phyloP scores from a whole-genome alignment of 2,797 vertebrate species.

The Acanthopagrus latus region DNA sequence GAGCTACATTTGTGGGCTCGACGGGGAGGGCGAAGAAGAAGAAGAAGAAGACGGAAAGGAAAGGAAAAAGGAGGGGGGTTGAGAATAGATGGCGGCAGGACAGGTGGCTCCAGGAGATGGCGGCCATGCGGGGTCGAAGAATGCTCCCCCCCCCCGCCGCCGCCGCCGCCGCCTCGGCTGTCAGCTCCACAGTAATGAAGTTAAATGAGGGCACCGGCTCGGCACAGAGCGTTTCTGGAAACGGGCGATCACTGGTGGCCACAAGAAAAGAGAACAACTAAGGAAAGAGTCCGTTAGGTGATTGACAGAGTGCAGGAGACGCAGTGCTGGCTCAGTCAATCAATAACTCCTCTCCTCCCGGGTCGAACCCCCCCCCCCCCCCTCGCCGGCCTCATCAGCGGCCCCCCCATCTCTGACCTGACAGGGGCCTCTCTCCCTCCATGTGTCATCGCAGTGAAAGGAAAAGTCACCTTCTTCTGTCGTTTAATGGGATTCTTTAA shows the following conservation, averaged over 20 bases:
- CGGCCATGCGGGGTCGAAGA: conserved; percentile 62
- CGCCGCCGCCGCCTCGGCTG: conserved; percentile 70
- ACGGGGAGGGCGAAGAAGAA: conserved; percentile 47
- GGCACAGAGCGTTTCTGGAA: conserved; percentile 50
- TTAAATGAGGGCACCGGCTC: conserved; percentile 81
- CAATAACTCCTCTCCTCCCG: conserved; percentile 75
- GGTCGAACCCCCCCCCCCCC: conserved; percentile 29
- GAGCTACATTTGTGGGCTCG: conserved; percentile 66
- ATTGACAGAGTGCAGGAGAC: conserved; percentile 77
- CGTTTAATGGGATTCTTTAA: conserved; percentile 84
- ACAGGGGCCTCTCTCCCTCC: conserved; percentile 66
- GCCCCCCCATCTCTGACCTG: conserved; percentile 70
- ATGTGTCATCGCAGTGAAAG: conserved; percentile 83
- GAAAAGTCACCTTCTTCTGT: conserved; percentile 85
- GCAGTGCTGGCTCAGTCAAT: conserved; percentile 79
- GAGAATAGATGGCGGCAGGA: conserved; percentile 62
- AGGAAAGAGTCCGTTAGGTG: conserved; percentile 62
- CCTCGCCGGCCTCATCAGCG: conserved; percentile 58
- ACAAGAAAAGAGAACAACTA: conserved; percentile 53
- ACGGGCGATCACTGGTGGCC: conserved; percentile 61
- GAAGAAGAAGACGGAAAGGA: conserved; percentile 33
- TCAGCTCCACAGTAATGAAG: conserved; percentile 84
- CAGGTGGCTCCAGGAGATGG: conserved; percentile 69
- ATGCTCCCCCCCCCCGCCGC: conserved; percentile 68
- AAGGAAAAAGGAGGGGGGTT: conserved; percentile 8